Base-by-base conservation (phyloP, 2,113 vertebrate genomes). In the Loxodonta africana region DNA sequence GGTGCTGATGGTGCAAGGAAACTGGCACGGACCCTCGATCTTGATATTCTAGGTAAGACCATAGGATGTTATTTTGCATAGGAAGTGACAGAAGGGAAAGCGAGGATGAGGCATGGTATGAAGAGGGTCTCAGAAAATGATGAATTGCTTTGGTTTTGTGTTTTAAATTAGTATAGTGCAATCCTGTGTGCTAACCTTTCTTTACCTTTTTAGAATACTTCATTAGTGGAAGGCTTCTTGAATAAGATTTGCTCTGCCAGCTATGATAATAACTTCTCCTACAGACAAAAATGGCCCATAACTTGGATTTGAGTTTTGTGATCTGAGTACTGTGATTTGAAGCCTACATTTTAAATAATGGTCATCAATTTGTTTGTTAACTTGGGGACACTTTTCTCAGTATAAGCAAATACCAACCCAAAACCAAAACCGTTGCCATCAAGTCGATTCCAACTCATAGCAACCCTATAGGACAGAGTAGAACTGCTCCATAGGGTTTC, bases 1-100 rank as follows among this genome's bases (percentile, higher is more conserved):
- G 99, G 99, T 95, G 98, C 98, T 57, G 99, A 99, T 57, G 99
- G 99, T 30, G 99, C 99, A 92, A 99, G 96, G 82, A 98, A 98
- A 83, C 98, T 99, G 80, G 99, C 99, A 14, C 96, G 97, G 94
- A 98, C 98, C 8, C 99, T 99, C 97, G 99, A 98, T 69, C 98
- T 99, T 92, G 97, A 98, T 94, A 73, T 99, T 91, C 98, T 99
- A 88, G 99, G 99, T 99, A 98, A 98, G 98, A 80, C 63, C 44
- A 73, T 37, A 7, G 25, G 3, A 14, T 95, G 6, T 94, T 94
- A 73, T 69, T 97, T 82, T 86, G 28, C n/a, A 83, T 28, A 65
- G 20, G 11, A 95, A 84, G 14, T 62, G 76, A 41, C 28, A 88
- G 51, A 94, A 94, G 77, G 65, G 37, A 69, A 85, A 73, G 3